Conservation (phyloP, 2,888 invertebrate species). For the Lissocephala sabroskyi region DNA sequence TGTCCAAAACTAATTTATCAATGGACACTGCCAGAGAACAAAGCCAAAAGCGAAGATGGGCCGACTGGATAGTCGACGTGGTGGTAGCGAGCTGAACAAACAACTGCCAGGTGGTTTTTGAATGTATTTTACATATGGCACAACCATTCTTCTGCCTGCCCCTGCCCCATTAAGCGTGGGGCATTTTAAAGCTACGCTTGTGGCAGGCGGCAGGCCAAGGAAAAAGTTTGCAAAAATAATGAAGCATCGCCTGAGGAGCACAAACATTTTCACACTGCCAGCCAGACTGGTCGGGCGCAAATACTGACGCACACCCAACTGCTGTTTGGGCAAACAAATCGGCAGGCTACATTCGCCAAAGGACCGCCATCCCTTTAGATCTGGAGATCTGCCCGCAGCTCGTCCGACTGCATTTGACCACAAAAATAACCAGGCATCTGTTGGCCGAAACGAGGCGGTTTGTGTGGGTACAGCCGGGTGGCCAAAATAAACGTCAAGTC, state of each 20-base stretch:
- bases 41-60: no score
- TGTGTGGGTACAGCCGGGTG: conserved; percentile 12
- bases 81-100: no score
- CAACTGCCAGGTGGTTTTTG: conserved; percentile 1
- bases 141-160: no score
- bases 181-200: no score
- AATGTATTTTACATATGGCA: conserved; percentile 1
- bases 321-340: conserved; percentile 18
- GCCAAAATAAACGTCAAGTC: conserved; percentile 34
- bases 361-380: background rate
- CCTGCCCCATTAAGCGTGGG: no score
- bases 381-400: background rate
- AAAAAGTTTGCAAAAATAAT: conserved; percentile 64
- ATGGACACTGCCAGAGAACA: conserved; percentile 15
- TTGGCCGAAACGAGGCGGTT: no score
- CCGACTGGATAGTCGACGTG: no score
- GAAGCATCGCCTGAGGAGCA: conserved; percentile 53
- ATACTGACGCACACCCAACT: conserved; percentile 33
- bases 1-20: conserved; percentile 61
- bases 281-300: background rate
- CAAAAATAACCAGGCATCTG: conserved; percentile 26
- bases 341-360: conserved; percentile 3
- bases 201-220: no score
- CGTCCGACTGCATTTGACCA: conserved; percentile 18
- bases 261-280: conserved; percentile 32